Evolutionary conservation across 2,113 vertebrate species (phyloP), one percentile per base, ranked within the genome.

Genomic region (Buteo buteo): DNA sequence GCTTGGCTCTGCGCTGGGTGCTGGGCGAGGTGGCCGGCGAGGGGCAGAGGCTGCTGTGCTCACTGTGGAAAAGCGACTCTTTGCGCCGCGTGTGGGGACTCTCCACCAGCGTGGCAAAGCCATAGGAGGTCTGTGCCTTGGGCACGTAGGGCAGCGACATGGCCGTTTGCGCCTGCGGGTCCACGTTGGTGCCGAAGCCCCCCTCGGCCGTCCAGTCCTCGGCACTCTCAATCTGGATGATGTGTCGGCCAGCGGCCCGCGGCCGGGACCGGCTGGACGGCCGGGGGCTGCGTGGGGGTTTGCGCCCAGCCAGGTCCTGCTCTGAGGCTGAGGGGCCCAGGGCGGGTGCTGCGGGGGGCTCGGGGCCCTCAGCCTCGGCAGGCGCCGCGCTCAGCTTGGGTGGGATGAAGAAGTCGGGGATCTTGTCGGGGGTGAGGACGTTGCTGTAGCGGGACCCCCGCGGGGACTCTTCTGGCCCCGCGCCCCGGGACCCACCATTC

Each of bases 361-460:
- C 98, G 0, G 95, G 90, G 1, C 96, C 90, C 31, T 99, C 99
- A 0, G 96, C 97, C 85, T 99, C 99, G 0, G 98, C 74, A 0
- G 99, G 98, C 4, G 95, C 98, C 18, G 98, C 98, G 19, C 98
- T 98, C 47, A 99, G 98, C 96, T 99, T 99, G 7, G 99, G 99
- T 0, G 99, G 99, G 90, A 99, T 99, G 94, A 99, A 99, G 88
- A 99, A 99, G 96, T 99, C 99, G 0, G 99, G 99, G 97, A 99
- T 99, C 95, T 99, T 99, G 97, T 99, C 99, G 0, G 99, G 99
- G 9, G 99, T 99, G 96, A 99, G 99, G 85, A 99, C 99, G 20
- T 99, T 99, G 97, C 99, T 99, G 97, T 99, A 99, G 31, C 98
- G 89, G 24, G 99, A 98, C 2, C 98, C 96, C 45, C 96, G 95